These are phyloP conservation scores for Bombus confusus DNA, from an alignment of 1,140 invertebrate species.

Conservation along the genomic window DNA sequence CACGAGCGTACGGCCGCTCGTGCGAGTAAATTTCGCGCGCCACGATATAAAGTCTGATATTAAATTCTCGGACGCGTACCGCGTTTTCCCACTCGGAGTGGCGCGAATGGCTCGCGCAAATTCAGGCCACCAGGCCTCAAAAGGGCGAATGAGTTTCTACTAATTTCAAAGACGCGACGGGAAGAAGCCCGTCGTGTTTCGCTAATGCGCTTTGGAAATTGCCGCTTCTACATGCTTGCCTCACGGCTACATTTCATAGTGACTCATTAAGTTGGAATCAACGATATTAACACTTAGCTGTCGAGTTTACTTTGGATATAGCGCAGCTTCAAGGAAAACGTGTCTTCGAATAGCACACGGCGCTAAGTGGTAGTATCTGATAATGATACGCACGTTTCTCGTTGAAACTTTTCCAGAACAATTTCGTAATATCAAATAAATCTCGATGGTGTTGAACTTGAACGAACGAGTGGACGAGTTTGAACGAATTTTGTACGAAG, in stretches of 20 bases:
- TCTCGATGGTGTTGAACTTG: too few species aligned
- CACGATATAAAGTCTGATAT: conserved; percentile 4
- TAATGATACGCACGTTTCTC: too few species aligned
- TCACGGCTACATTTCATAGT: neutral
- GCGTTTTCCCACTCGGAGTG: conserved; percentile 19
- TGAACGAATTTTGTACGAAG: too few species aligned
- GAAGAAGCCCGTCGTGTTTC: conserved; percentile 12
- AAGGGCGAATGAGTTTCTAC: conserved; percentile 24
- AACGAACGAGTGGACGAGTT: too few species aligned
- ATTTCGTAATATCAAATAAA: too few species aligned
- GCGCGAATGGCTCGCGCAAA: conserved; percentile 21
- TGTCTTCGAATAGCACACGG: too few species aligned
- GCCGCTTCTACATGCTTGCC: neutral
- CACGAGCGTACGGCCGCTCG: neutral
- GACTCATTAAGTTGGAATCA: conserved; percentile 6
- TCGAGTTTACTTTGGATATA: neutral
- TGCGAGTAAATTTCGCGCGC: neutral
- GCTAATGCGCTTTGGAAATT: conserved; percentile 31
- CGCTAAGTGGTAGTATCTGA: too few species aligned
- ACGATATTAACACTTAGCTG: conserved; percentile 5
- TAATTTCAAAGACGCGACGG: conserved; percentile 24
- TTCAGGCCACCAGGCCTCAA: conserved; percentile 23
- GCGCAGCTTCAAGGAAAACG: neutral
- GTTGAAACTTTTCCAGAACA: too few species aligned
- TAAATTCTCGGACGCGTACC: conserved; percentile 19